Percentiles rank a stretch among this genome's conserved stretches.
phyloP scores from a whole-genome alignment of 2,113 vertebrate genomes.

The Lamprologus callipterus region DNA sequence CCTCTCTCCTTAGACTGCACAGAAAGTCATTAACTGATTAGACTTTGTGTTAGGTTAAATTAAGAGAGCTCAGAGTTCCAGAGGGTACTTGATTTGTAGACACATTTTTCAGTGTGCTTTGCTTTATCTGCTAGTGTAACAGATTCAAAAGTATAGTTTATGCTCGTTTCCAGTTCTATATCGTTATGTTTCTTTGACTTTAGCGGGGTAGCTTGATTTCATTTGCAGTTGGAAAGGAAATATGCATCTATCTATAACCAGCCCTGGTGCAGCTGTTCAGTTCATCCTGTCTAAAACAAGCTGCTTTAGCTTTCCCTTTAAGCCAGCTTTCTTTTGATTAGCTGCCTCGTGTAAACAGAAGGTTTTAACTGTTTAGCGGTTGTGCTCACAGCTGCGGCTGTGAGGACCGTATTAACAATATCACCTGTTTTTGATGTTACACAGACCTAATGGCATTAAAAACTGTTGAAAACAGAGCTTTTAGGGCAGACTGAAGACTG shows the following conservation, averaged over 20 bases:
- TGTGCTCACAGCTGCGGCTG: background rate
- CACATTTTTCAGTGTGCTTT: background rate
- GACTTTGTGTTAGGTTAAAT: slow-evolving; percentile 19
- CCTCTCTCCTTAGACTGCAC: slow-evolving; percentile 1
- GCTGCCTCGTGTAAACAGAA: background rate
- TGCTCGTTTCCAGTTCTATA: background rate
- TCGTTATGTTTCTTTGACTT: background rate
- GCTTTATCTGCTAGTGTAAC: background rate
- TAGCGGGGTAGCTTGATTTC: background rate
- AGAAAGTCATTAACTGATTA: slow-evolving; percentile 25
- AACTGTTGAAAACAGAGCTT: background rate
- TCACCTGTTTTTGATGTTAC: background rate
- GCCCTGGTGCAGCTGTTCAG: background rate
- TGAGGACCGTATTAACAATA: background rate
- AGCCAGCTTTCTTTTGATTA: background rate
- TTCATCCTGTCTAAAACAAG: background rate
- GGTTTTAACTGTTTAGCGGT: background rate
- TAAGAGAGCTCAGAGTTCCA: background rate
- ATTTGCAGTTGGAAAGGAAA: background rate
- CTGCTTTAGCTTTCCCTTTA: background rate
- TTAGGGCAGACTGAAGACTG: background rate
- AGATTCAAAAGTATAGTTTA: background rate
- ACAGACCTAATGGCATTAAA: background rate
- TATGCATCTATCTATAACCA: background rate
- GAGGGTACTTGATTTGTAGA: background rate